A percentile compares a stretch with the other conserved stretches of the same genome.
These are phyloP conservation scores for Ibidorhyncha struthersii DNA, from an alignment of 2,113 vertebrate species.

Conservation along the genomic window DNA sequence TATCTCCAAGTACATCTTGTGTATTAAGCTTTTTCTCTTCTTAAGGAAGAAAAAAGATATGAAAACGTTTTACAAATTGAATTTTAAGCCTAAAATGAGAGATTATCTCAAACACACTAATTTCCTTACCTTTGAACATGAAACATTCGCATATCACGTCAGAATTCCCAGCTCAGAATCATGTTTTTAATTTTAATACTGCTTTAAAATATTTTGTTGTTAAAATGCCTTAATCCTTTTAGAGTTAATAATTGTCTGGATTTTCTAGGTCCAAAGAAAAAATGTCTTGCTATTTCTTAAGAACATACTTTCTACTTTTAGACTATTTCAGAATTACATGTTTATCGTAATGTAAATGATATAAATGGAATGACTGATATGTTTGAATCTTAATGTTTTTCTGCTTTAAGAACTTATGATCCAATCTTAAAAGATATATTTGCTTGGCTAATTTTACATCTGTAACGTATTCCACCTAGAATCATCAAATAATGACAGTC, in stretches of 20 bases:
- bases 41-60: background rate
- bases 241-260: background rate
- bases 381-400: background rate
- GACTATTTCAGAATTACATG: background rate
- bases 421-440: background rate
- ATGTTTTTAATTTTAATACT: background rate
- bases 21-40: background rate
- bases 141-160: background rate
- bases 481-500: background rate
- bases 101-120: background rate
- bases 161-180: background rate
- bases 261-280: background rate
- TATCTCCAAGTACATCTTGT: background rate
- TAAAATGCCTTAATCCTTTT: background rate
- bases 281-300: background rate
- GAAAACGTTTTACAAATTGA: background rate
- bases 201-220: background rate
- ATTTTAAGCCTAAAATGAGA: background rate
- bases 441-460: background rate
- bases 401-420: background rate
- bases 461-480: background rate
- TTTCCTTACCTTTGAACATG: background rate
- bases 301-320: background rate
- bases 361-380: background rate
- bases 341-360: background rate